Percentiles rank a stretch among this genome's conserved stretches.
Conservation (phyloP, 2,113 vertebrate genomes). For the Camarhynchus parvulus region DNA sequence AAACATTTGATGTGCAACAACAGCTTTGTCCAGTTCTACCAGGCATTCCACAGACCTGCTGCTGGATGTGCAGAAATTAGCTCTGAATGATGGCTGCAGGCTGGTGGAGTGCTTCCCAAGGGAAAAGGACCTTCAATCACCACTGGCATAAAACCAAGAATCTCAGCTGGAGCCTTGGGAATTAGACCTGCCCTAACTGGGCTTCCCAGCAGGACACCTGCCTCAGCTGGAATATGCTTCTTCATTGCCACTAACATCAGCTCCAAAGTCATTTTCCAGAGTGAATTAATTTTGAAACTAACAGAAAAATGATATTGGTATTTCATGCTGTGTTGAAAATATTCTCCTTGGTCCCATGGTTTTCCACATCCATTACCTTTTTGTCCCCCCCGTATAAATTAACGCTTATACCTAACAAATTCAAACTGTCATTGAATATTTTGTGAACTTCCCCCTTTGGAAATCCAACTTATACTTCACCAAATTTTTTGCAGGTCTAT, state of each 20-base stretch:
- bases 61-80: background rate
- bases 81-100: background rate
- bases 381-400: background rate
- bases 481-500: background rate
- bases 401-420: background rate
- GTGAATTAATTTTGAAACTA: background rate
- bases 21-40: background rate
- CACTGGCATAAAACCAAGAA: rapidly evolving
- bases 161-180: background rate
- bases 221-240: background rate
- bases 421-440: background rate
- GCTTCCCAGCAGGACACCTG: background rate
- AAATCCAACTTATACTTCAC: background rate
- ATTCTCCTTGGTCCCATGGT: background rate
- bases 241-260: background rate
- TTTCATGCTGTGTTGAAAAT: background rate
- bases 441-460: background rate
- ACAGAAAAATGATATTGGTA: background rate
- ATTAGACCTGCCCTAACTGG: background rate
- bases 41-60: background rate
- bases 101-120: background rate
- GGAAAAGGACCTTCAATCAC: background rate
- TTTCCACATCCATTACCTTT: background rate
- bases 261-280: background rate
- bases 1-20: background rate